phyloP scores from a whole-genome alignment of 2,888 invertebrate species.

The Hedya salicella region DNA sequence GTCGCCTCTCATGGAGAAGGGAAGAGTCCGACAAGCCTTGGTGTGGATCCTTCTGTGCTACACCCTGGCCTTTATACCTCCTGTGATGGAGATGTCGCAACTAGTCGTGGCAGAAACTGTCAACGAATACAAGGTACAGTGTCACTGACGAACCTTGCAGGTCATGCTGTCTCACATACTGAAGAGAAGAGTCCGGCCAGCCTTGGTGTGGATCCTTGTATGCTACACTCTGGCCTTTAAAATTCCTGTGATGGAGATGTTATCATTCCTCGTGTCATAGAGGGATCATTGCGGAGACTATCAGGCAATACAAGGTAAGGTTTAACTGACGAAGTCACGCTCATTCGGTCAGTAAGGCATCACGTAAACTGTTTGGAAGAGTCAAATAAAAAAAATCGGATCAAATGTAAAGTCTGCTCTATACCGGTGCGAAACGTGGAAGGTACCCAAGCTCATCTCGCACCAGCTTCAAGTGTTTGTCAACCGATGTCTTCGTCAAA shows the following conservation, averaged over 20 bases:
- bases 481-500: too few species aligned
- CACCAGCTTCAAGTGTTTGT: too few species aligned
- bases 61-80: conserved; percentile 70
- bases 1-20: conserved; percentile 71
- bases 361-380: too few species aligned
- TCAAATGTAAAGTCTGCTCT: too few species aligned
- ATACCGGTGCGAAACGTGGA: too few species aligned
- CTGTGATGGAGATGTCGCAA: conserved; percentile 67
- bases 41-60: conserved; percentile 69
- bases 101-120: conserved; percentile 67
- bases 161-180: conserved; percentile 70
- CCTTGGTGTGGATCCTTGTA: conserved; percentile 66
- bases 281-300: conserved; percentile 64
- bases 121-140: conserved; percentile 67
- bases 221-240: conserved; percentile 70
- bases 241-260: conserved; percentile 69
- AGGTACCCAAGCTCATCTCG: too few species aligned
- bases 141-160: background rate
- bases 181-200: conserved; percentile 56
- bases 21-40: conserved; percentile 57
- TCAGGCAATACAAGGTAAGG: conserved; percentile 66
- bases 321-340: background rate
- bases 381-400: too few species aligned
- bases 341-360: too few species aligned
- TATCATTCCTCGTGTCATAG: conserved; percentile 61